Evolutionary conservation across 2,888 invertebrate genomes (phyloP).

Genomic region (Cantharis nigra): DNA sequence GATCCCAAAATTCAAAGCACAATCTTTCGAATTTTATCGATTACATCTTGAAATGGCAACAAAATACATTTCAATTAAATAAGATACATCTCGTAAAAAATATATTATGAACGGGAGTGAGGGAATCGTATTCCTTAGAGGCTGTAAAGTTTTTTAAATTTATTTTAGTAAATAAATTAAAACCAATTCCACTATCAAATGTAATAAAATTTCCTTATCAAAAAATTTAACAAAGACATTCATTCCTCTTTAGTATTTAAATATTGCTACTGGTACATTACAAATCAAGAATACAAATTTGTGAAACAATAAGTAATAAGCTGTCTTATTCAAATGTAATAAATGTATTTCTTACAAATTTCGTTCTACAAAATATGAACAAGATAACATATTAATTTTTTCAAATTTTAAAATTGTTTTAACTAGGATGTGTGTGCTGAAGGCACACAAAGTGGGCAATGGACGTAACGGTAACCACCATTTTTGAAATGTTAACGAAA

Average conservation of each 20-base stretch:
- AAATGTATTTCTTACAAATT: background rate
- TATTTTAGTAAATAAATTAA: background rate
- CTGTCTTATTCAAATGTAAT: background rate
- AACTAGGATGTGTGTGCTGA: no score
- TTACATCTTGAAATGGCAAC: background rate
- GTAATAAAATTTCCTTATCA: background rate
- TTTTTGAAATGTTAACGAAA: no score
- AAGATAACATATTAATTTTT: no score
- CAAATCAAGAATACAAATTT: background rate
- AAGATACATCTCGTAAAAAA: background rate
- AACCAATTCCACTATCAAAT: background rate
- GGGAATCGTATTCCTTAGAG: background rate
- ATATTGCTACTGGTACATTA: background rate
- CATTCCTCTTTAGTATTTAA: no score
- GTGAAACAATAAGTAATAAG: background rate
- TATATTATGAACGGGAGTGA: background rate
- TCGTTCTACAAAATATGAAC: no score
- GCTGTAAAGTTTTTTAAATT: background rate
- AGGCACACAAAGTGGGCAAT: no score
- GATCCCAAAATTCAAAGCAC: background rate
- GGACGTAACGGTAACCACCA: no score
- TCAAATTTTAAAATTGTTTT: no score
- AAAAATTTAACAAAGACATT: background rate
- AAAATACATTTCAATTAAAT: background rate
- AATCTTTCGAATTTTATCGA: background rate